A percentile compares a stretch with the other conserved stretches of the same genome.
phyloP scores from a whole-genome alignment of 2,797 vertebrate genomes.

The Mormyrus hasselquistii region DNA sequence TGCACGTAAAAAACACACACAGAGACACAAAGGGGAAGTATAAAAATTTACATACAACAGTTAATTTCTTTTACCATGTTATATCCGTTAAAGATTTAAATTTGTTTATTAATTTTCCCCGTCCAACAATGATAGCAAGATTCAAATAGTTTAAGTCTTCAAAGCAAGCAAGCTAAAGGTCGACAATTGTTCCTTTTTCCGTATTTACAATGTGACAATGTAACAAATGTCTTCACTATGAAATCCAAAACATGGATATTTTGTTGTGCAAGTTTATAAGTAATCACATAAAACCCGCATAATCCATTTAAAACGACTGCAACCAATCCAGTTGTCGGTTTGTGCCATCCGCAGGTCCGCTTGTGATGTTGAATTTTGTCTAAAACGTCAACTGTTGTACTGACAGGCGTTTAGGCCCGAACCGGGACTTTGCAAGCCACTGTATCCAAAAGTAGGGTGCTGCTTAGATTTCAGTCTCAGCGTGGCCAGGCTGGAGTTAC shows the following conservation, averaged over 20 bases:
- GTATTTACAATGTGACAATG: slow-evolving; percentile 61
- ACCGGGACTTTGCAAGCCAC: slow-evolving; percentile 84
- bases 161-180: slow-evolving; percentile 37
- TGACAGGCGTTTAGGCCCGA: slow-evolving; percentile 92
- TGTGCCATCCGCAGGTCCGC: slow-evolving; percentile 40
- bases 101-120: slow-evolving; percentile 31
- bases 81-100: slow-evolving; percentile 29
- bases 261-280: slow-evolving; percentile 75
- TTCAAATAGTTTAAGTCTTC: slow-evolving; percentile 35
- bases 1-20: slow-evolving; percentile 36
- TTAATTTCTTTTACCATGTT: slow-evolving; percentile 35
- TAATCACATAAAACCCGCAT: slow-evolving; percentile 81
- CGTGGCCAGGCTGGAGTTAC: slow-evolving; percentile 91
- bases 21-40: slow-evolving; percentile 50
- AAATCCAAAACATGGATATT: slow-evolving; percentile 58
- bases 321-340: slow-evolving; percentile 76
- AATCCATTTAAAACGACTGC: slow-evolving; percentile 79
- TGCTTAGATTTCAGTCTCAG: slow-evolving; percentile 98
- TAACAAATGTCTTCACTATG: slow-evolving; percentile 58
- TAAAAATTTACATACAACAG: slow-evolving; percentile 43
- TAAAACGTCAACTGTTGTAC: slow-evolving; percentile 89
- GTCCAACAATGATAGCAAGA: slow-evolving; percentile 36
- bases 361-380: slow-evolving; percentile 22
- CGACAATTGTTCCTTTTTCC: slow-evolving; percentile 37
- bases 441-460: slow-evolving; percentile 91